These are phyloP conservation scores for Pyrochroa serraticornis DNA, from an alignment of 2,888 invertebrate species.

Conservation along the genomic window DNA sequence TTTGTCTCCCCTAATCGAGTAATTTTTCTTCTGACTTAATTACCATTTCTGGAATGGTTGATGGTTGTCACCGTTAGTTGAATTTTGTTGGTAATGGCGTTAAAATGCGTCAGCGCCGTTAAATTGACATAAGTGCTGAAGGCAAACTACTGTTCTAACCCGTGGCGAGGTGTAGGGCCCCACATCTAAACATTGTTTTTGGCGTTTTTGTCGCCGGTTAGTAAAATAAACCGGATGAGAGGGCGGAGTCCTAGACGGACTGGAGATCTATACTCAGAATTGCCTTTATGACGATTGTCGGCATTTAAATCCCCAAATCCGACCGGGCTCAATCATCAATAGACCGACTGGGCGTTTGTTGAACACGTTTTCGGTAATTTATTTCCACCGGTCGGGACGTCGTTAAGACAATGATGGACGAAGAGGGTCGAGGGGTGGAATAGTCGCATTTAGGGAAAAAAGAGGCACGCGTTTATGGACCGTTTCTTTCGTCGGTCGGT, in stretches of 20 bases:
- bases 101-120: too few relatives aligned
- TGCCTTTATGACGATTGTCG: conserved; percentile 20
- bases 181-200: too few relatives aligned
- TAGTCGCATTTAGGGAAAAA: conserved; percentile 1
- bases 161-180: too few relatives aligned
- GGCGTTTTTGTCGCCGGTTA: too few relatives aligned
- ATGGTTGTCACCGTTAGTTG: too few relatives aligned
- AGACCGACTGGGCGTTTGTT: conserved; percentile 12
- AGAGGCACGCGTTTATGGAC: conserved; percentile 16
- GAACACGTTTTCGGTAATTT: conserved; percentile 18
- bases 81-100: too few relatives aligned
- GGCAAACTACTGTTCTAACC: too few relatives aligned
- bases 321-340: conserved; percentile 16
- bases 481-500: conserved; percentile 13
- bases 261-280: conserved; percentile 10
- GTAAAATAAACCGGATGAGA: conserved; percentile 19
- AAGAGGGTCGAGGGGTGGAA: background rate
- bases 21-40: too few relatives aligned
- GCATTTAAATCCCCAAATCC: conserved; percentile 6
- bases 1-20: too few relatives aligned
- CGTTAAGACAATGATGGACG: conserved; percentile 7
- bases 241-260: conserved; percentile 14
- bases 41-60: too few relatives aligned
- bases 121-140: too few relatives aligned
- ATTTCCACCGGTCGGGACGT: conserved; percentile 9